Evolutionary conservation across 2,797 vertebrate species (phyloP).

Genomic region (Leucoraja ocellata): DNA sequence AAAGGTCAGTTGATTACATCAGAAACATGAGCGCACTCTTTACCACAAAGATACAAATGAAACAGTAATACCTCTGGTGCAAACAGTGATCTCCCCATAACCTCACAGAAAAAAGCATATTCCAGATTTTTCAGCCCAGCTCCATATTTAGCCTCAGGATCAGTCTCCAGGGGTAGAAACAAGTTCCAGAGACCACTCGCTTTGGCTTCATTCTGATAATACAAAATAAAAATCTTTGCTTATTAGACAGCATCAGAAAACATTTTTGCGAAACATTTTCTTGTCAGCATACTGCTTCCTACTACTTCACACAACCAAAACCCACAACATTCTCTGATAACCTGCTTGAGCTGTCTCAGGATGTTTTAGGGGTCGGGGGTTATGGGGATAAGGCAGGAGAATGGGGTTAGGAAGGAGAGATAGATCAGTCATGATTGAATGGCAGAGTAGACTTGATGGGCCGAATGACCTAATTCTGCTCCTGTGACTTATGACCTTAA

Average conservation of each 20-base stretch:
- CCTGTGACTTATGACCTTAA: not conserved
- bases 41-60: not conserved
- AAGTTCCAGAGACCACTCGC: slow-evolving; percentile 58
- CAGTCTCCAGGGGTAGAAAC: slow-evolving; percentile 53
- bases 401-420: too few relatives aligned
- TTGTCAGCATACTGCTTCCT: not conserved
- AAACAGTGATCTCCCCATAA: slow-evolving; percentile 54
- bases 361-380: not conserved
- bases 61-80: slow-evolving; percentile 52
- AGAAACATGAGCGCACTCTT: not conserved
- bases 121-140: slow-evolving; percentile 55
- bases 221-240: not conserved
- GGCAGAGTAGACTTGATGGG: too few relatives aligned
- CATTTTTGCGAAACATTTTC: too few relatives aligned
- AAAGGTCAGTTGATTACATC: not conserved
- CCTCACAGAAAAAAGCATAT: slow-evolving; percentile 54
- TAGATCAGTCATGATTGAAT: too few relatives aligned
- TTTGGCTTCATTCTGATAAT: slow-evolving; percentile 53
- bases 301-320: not conserved
- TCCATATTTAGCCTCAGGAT: slow-evolving; percentile 52
- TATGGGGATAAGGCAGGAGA: too few relatives aligned
- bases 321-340: not conserved
- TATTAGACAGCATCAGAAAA: not conserved
- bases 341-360: not conserved
- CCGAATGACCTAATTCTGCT: too few relatives aligned